Evolutionary conservation across 1,140 invertebrate species (phyloP), one percentile per base, ranked within the genome.

Genomic region (Drosophila ercepeae): DNA sequence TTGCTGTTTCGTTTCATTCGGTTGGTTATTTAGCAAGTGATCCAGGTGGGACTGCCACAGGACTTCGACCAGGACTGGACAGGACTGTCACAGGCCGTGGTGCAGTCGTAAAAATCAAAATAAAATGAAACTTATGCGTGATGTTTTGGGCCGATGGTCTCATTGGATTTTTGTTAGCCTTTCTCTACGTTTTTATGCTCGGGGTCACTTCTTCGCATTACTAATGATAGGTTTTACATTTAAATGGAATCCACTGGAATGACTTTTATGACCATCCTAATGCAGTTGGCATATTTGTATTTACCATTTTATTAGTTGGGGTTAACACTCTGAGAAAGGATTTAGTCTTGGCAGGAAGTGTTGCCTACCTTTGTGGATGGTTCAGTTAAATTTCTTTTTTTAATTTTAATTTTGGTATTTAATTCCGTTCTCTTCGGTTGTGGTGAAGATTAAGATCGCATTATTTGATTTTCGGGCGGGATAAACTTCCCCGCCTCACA

Each of bases 51-150:
- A 90, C 89, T 53, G 52, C 27, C 19, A 44, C 18, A 25, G 18
- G 36, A 39, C 36, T 39, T 13, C 36, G 5, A 39, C 2, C 36
- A 16, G 36, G 14, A 39, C 36, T 39, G 36, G 36, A 39, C 36
- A 39, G 53, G 70, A 52, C 32, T 73, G 76, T 86, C 81, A 75
- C 75, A 67, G 50, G 29, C 53, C 59, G n/a, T 36, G 67, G 29
- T 34, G 29, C 59, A 81, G 76, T 89, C 78, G 74, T 90, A 90
- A 90, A 90, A 90, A 90, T 90, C 89, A 90, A 89, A 90, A 90
- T 89, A 90, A 81, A 90, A 83, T 89, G 84, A 76, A 89, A 90
- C 78, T 88, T 90, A 90, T 90, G 84, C 89, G 81, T 78, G 84
- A 83, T 86, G 81, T 86, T 88, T 76, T 39, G 61, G 58, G 49